Evolutionary conservation across 2,797 vertebrate species (phyloP).

Genomic region (Pseudocheirus occidentalis): DNA sequence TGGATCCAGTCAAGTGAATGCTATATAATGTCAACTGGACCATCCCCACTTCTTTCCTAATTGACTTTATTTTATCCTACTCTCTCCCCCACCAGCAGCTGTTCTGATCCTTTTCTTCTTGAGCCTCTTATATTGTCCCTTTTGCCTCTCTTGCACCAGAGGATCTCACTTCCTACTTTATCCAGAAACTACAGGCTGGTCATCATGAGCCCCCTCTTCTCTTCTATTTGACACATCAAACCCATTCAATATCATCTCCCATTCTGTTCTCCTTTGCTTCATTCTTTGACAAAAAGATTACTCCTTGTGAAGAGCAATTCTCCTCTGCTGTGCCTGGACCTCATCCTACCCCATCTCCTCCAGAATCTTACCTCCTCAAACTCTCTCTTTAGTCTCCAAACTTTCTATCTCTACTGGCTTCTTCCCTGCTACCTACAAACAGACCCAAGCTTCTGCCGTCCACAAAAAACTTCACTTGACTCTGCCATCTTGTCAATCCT

Average conservation of each 20-base stretch:
- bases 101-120: not conserved
- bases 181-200: not conserved
- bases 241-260: not conserved
- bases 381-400: not conserved
- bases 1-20: not conserved
- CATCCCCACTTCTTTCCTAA: not conserved
- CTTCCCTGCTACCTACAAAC: not conserved
- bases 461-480: not conserved
- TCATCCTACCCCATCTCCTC: not conserved
- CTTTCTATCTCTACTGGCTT: not conserved
- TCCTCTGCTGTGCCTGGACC: not conserved
- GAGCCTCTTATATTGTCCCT: not conserved
- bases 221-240: not conserved
- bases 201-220: not conserved
- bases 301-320: not conserved
- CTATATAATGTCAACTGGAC: not conserved
- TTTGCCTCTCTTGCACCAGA: not conserved
- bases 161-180: not conserved
- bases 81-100: not conserved
- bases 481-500: not conserved
- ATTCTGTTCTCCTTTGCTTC: not conserved
- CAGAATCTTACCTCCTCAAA: not conserved
- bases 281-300: not conserved
- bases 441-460: not conserved
- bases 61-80: not conserved